A percentile compares a stretch with the other conserved stretches of the same genome.
Conservation (phyloP, 2,888 invertebrate species). For the Amaurobius ferox region DNA sequence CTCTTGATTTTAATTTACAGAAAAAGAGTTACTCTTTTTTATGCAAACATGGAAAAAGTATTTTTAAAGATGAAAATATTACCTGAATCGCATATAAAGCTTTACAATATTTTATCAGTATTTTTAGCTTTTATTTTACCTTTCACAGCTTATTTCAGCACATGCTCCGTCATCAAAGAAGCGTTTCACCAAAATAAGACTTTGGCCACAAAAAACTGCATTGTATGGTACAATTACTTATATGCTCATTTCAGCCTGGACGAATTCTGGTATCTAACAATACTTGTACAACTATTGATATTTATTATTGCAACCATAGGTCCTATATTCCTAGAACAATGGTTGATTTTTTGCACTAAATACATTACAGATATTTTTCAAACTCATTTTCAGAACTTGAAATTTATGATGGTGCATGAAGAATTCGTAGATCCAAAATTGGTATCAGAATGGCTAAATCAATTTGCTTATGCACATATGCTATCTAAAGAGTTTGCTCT, state of each 20-base stretch:
- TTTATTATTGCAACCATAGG: not conserved
- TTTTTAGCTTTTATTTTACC: not conserved
- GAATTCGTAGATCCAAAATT: not conserved
- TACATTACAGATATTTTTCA: conserved; percentile 1
- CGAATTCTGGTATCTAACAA: not conserved
- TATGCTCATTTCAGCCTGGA: not conserved
- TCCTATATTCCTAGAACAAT: conserved; percentile 7
- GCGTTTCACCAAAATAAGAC: not conserved
- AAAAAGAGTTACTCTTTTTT: not conserved
- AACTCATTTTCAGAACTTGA: not conserved
- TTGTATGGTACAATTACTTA: not conserved
- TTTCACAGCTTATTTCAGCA: not conserved
- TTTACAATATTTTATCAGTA: not conserved
- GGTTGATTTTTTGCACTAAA: not conserved
- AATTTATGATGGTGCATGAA: not conserved
- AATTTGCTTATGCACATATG: not conserved
- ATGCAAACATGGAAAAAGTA: not conserved
- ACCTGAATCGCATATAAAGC: not conserved
- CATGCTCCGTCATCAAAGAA: not conserved
- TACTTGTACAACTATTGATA: not conserved
- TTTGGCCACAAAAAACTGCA: not conserved
- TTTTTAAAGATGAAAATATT: not conserved
- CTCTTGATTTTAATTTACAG: not conserved
- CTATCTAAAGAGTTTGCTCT: not conserved
- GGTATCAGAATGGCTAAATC: not conserved